Evolutionary conservation across 2,113 vertebrate genomes (phyloP), one percentile per base, ranked within the genome.

Genomic region (Megalops atlanticus): DNA sequence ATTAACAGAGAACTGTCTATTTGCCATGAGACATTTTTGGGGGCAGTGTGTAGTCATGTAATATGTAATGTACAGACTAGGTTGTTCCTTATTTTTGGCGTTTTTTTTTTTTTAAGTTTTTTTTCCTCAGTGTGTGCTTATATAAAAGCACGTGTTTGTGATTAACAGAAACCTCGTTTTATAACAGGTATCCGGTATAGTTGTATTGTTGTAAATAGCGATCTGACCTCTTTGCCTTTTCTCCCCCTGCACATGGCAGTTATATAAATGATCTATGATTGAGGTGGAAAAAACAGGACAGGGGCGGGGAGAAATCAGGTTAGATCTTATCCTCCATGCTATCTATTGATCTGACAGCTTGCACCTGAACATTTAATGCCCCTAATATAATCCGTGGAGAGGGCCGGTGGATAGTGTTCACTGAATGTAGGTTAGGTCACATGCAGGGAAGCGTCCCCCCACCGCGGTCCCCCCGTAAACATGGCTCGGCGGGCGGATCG

Each of bases 281-380:
- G 58, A 43, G 33, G 16, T 54, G 2, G 31, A 33, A 18, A 71
- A 36, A 49, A 45, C 10, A 43, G 69, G 69, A 31, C 70, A 38
- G 78, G 70, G 18, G 21, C 39, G 64, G 85, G 79, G 84, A 74
- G 82, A 86, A 92, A 87, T 43, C 52, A 90, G 89, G 87, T 89
- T 89, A 93, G 91, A 92, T 92, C 86, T 92, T 90, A 94, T 93
- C 91, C 82, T 76, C n/a, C 3, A 36, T 74, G 36, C 31, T 24
- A 84, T 80, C 84, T 87, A 82, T 89, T 87, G 85, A 86, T 87
- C 81, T 27, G 81, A 88, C 88, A 85, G 87, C 88, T 84, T 91
- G 89, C 84, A 84, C 82, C 80, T 85, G 87, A 89, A 87, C 89
- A 87, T 76, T 78, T 89, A 88, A 91, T 89, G 84, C 90, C 85